A percentile compares a stretch with the other conserved stretches of the same genome.
phyloP scores from a whole-genome alignment of 1,140 invertebrate species.

The Panagrolaimus sp. region DNA sequence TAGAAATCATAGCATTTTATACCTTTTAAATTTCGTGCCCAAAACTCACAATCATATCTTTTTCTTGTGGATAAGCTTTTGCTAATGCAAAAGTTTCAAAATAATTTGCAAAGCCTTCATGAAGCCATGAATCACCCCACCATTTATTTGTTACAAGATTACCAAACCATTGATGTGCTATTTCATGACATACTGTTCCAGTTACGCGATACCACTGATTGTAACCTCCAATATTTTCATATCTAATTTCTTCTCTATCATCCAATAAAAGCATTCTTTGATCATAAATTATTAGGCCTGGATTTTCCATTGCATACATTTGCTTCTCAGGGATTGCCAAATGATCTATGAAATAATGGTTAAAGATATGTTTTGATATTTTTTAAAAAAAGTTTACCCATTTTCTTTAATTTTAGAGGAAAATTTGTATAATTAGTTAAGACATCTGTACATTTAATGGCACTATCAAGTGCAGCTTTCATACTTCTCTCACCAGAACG shows the following conservation, averaged over 20 bases:
- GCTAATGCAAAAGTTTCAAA: constrained; percentile 1
- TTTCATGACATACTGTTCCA: neutral
- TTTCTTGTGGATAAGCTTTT: neutral
- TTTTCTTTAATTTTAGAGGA: neutral
- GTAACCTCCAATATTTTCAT: neutral
- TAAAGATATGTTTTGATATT: too few species aligned
- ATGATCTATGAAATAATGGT: neutral
- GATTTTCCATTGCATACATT: neutral
- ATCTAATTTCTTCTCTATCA: neutral
- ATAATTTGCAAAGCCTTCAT: constrained; percentile 5
- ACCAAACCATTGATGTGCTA: constrained; percentile 12
- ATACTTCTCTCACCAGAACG: neutral
- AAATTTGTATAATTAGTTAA: neutral
- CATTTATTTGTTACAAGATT: constrained; percentile 3
- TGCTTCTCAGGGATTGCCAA: neutral
- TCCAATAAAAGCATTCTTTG: neutral
- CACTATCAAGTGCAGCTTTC: neutral
- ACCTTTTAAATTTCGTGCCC: too few species aligned
- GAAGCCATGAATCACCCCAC: neutral
- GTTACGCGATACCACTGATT: neutral
- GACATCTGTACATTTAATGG: neutral
- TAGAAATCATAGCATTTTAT: too few species aligned
- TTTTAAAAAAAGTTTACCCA: neutral
- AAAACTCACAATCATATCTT: neutral
- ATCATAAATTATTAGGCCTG: neutral